Evolutionary conservation across 1,140 invertebrate genomes (phyloP), one percentile per base, ranked within the genome.

Genomic region (Leguminivora glycinivorella): DNA sequence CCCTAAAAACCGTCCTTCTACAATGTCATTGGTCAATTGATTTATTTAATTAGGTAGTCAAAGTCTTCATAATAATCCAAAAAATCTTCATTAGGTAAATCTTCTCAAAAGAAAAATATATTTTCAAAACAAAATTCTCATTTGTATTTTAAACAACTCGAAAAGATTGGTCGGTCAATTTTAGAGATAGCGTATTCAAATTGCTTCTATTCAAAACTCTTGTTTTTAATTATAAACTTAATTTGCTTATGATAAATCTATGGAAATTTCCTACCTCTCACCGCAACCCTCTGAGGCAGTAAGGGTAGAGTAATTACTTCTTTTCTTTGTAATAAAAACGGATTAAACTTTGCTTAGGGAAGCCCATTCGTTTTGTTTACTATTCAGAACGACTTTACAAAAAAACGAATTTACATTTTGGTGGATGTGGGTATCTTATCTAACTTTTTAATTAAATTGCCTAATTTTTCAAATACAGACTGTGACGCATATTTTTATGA

Each of bases 261-360:
- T 90, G 89, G 87, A 88, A 91, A 91, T 91, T 89, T 91, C 34
- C 88, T 89, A 90, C 87, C 87, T 91, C 85, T 78, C 80, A 83
- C 73, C 83, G 76, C 83, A 87, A 88, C 86, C 89, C 89, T 89
- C 87, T 88, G 83, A 82, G 85, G 78, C 80, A 80, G 81, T 87
- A 89, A 89, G 84, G 87, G 86, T 84, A 86, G 88, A 87, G 87
- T 89, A 91, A 91, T 91, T 91, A 91, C 89, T 89, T 91, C 87
- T 91, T 91, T 91, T 91, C 89, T 89, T 91, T 84, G 87, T 91
- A 91, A 89, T 91, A 91, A 89, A 90, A 91, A 91, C 87, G 87
- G 87, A 91, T 91, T 91, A 89, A 91, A 91, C 89, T 91, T 91
- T 91, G 87, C 87, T 91, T 91, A 89, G 89, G 87, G 87, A 78